Base-by-base conservation (phyloP, 2,797 vertebrate species). In the Ctenopoma kingsleyae region DNA sequence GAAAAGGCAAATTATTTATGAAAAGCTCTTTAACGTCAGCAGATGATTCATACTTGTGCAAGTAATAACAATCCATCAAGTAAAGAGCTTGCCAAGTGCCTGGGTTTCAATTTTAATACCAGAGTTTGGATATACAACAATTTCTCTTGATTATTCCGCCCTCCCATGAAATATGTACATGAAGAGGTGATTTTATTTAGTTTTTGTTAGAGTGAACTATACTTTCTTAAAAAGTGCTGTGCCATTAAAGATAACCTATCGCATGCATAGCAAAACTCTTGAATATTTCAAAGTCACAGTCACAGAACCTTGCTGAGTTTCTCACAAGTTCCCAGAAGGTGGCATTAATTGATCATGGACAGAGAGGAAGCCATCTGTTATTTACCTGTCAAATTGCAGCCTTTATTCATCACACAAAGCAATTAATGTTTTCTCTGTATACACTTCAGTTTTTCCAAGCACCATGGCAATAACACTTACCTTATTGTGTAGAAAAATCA, bases 1-100 rank as follows among this genome's bases (percentile, higher is more conserved):
- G 81, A 80, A 89, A 85, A 88, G 86, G 58, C 68, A 88, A 89
- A 92, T 90, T 85, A 91, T 93, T 93, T 82, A 90, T 87, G 82
- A 91, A 88, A 87, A 90, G 82, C 83, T 85, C 86, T 91, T 91
- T 89, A 90, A 87, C 83, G 82, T 80, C 78, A 82, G 75, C 76
- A 69, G 75, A 87, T 83, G 86, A 92, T 91, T 90, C 77, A 91
- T 85, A 74, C 79, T 75, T 51, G 64, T 46, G 77, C 53, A 71
- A 76, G 86, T 79, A 87, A 91, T 85, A 89, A 90, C 76, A 73
- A 93, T 93, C 83, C 81, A 91, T 94, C 89, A 92, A 61, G 60
- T 74, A 71, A 83, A 91, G 71, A 83, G 76, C 72, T 82, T 85
- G 86, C 86, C 87, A 84, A 82, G 78, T 82, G 55, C 78, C 80